Percentiles rank a stretch among this genome's conserved stretches.
Conservation (phyloP, 2,113 vertebrate species). For the Ceyx cyanopectus region DNA sequence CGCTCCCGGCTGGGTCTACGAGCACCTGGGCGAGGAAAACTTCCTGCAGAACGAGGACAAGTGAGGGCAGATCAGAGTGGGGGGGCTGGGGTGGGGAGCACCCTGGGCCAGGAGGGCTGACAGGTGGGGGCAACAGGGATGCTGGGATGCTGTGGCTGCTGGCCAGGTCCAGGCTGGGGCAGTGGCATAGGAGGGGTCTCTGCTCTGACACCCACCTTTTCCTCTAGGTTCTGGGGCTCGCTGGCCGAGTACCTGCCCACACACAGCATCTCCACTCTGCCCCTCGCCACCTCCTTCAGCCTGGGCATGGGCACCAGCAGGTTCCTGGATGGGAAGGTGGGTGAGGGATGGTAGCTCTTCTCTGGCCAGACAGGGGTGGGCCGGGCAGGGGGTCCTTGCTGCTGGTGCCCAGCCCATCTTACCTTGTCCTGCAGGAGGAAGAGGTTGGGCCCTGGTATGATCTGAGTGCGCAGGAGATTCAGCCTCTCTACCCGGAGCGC, state of each 20-base stretch:
- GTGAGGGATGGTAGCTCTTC: neutral
- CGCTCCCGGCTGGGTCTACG: slow-evolving; percentile 97
- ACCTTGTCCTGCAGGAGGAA: slow-evolving; percentile 75
- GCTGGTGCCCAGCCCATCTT: fast-evolving
- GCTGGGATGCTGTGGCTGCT: fast-evolving
- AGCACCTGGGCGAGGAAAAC: slow-evolving; percentile 81
- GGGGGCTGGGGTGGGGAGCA: fast-evolving
- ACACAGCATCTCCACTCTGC: slow-evolving; percentile 82
- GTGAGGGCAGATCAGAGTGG: slow-evolving; percentile 66
- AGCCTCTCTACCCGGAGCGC: slow-evolving; percentile 81
- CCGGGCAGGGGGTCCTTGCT: neutral
- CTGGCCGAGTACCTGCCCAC: slow-evolving; percentile 80
- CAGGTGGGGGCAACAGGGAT: fast-evolving
- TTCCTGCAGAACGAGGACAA: slow-evolving; percentile 90
- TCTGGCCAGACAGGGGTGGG: neutral
- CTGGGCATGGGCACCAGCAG: slow-evolving; percentile 88
- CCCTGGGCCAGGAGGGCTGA: neutral
- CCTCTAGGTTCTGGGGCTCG: slow-evolving; percentile 86
- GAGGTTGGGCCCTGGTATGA: slow-evolving; percentile 85
- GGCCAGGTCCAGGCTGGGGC: neutral
- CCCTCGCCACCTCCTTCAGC: slow-evolving; percentile 91
- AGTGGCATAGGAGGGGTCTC: fast-evolving
- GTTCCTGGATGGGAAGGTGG: slow-evolving; percentile 86
- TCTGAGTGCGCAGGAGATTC: slow-evolving; percentile 86
- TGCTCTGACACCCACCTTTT: neutral